Evolutionary conservation across 2,888 invertebrate genomes (phyloP), one percentile per base, ranked within the genome.

Genomic region (Cheiracanthium punctorium): DNA sequence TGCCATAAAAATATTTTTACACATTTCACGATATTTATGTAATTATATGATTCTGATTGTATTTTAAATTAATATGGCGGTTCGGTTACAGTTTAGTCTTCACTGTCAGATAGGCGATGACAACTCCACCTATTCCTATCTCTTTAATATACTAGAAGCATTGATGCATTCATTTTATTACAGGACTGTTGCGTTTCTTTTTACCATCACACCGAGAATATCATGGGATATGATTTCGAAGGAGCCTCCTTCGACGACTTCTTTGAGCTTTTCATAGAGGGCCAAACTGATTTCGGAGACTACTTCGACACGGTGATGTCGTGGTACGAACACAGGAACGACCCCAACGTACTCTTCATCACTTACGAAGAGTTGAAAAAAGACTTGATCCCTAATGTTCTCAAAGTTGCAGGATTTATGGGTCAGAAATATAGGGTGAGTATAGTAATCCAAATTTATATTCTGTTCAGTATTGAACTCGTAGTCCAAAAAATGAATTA

Each of bases 181-280:
- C 24, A 92, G 88, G 92, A 92, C 89, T 91, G 91, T 12, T 90
- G 90, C 5, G 92, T 92, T 5, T 92, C 92, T 0, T 92, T 90
- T 82, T 92, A 90, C 89, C 91, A 92, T 88, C 92, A 91, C 70
- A 77, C 81, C 1, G 72, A 64, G 48, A 73, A 37, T n/a, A 32
- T 37, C 7, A 24, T 29, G 5, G 37, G 29, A 7, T 79, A 65
- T 28, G 24, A 73, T 20, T 81, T 72, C 43, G 14, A 28, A 64
- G 76, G 67, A 14, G 81, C 67, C 1, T 90, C 14, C 80, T 90
- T 89, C 89, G 84, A 90, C 28, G 92, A 92, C 33, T 92, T 91
- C 88, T 90, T 91, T 32, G 89, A 91, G 33, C 90, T 92, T 89
- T 92, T 91, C 87, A 88, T 90, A 17, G 89, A 90, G 17, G 92